These are phyloP conservation scores for Arnoldichthys spilopterus DNA, from an alignment of 2,797 vertebrate species.

Conservation along the genomic window DNA sequence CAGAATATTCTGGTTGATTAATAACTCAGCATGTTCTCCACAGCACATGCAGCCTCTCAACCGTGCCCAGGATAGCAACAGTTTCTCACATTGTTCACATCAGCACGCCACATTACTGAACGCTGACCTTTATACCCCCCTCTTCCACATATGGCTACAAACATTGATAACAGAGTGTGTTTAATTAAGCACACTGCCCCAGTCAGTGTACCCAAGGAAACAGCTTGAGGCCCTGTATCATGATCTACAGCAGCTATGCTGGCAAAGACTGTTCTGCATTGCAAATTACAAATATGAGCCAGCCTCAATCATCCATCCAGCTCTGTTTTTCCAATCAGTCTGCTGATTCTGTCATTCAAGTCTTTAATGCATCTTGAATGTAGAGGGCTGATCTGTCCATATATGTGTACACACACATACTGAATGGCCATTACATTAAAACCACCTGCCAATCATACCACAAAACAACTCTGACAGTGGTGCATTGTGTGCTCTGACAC, in stretches of 20 bases:
- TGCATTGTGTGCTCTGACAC: too few relatives aligned
- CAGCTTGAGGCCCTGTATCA: neutral
- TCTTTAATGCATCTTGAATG: neutral
- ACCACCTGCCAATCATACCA: too few relatives aligned
- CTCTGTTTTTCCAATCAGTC: neutral
- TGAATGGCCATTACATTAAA: too few relatives aligned
- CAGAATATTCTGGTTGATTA: conserved; percentile 38
- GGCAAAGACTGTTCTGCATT: neutral
- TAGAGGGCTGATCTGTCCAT: neutral
- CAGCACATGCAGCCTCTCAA: conserved; percentile 18
- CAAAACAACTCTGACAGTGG: too few relatives aligned
- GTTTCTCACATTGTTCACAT: conserved; percentile 15
- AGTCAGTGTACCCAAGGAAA: conserved; percentile 5
- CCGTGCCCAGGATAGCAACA: conserved; percentile 3
- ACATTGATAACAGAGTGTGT: conserved; percentile 12
- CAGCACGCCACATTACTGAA: neutral
- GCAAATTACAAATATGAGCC: neutral
- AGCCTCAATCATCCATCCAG: too few relatives aligned
- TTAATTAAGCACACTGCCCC: conserved; percentile 15
- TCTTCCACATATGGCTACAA: conserved; percentile 9
- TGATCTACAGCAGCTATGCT: neutral
- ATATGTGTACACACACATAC: too few relatives aligned
- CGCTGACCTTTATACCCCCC: conserved; percentile 1
- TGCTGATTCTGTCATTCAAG: neutral
- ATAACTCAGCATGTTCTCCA: conserved; percentile 25